Evolutionary conservation across 1,140 invertebrate species (phyloP), one percentile per base, ranked within the genome.

Genomic region (Helicoverpa armigera): DNA sequence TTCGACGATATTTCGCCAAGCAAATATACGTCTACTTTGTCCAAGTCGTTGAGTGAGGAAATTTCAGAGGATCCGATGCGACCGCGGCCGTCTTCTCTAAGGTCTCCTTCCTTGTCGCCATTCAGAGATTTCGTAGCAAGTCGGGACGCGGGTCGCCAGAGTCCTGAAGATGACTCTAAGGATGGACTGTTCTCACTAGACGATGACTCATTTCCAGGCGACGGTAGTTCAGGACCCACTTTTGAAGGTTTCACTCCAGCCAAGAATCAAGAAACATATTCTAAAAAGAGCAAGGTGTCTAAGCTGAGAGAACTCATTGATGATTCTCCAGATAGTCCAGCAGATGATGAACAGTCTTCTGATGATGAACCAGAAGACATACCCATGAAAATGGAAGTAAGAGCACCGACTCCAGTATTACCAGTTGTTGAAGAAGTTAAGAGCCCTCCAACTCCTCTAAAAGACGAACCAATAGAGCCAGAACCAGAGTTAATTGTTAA

Each of bases 141-240:
- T 2, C 83, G 90, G 11, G 91, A 91, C 51, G 81, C 88, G 0
- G 87, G 80, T 14, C 86, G 87, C 23, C 89, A 92, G 50, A 94
- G 88, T 31, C 92, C 91, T 9, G 95, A 95, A 51, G 96, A 96
- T 72, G 95, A 96, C 77, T 95, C 95, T 2, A 96, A 96, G 86
- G 96, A 96, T 82, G 95, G 95, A 14, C 84, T 96, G 5, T 97
- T 97, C 85, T 96, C 95, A 2, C 91, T 95, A 82, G 95, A 96
- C 31, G 95, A 96, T 79, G 95, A 96, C 70, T 95, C 96, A 0
- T 95, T 96, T 48, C 94, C 95, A 4, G 92, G 94, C 29, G 94
- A 95, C 13, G 92, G 94, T 23, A 92, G 93, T 73, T 95, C 90
- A 10, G 91, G 92, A 4, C 94, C 94, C 4, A 94, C 94, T 50